Evolutionary conservation across 1,140 invertebrate genomes (phyloP).

Genomic region (Kradibia gibbosae): DNA sequence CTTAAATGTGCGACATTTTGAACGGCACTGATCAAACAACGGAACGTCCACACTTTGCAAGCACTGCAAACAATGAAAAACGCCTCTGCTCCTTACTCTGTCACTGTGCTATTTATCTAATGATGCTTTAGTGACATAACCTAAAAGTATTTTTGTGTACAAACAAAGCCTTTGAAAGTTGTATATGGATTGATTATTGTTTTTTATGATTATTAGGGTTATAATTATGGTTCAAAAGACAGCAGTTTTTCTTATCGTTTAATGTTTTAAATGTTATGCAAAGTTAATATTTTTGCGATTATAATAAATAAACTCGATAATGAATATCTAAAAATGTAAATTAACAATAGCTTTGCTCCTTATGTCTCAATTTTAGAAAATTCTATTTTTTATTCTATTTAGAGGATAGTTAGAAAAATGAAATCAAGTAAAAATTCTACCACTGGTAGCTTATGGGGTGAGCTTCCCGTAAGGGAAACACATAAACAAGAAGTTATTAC

Average conservation of each 20-base stretch:
- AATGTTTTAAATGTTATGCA: not conserved
- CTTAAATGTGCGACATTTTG: not conserved
- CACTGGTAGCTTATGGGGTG: conserved; percentile 64
- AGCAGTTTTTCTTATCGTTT: not conserved
- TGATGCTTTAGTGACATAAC: not conserved
- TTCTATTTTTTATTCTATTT: not conserved
- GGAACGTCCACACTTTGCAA: too few relatives aligned
- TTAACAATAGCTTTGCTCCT: not conserved
- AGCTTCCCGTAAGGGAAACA: conserved; percentile 65
- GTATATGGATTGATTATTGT: not conserved
- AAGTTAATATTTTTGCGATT: not conserved
- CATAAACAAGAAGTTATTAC: conserved; percentile 70
- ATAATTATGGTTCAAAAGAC: not conserved
- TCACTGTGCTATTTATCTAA: too few relatives aligned
- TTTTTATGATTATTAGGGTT: not conserved
- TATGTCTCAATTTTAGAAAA: too few relatives aligned
- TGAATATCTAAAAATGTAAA: conserved; percentile 9
- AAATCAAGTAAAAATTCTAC: conserved; percentile 63
- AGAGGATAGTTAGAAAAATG: conserved; percentile 54
- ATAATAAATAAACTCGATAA: not conserved
- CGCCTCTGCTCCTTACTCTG: too few relatives aligned
- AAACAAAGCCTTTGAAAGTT: not conserved
- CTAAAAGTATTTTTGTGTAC: conserved; percentile 25
- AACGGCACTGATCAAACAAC: too few relatives aligned
- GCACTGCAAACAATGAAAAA: too few relatives aligned